Evolutionary conservation across 2,113 vertebrate genomes (phyloP), one percentile per base, ranked within the genome.

Genomic region (Melospiza georgiana): DNA sequence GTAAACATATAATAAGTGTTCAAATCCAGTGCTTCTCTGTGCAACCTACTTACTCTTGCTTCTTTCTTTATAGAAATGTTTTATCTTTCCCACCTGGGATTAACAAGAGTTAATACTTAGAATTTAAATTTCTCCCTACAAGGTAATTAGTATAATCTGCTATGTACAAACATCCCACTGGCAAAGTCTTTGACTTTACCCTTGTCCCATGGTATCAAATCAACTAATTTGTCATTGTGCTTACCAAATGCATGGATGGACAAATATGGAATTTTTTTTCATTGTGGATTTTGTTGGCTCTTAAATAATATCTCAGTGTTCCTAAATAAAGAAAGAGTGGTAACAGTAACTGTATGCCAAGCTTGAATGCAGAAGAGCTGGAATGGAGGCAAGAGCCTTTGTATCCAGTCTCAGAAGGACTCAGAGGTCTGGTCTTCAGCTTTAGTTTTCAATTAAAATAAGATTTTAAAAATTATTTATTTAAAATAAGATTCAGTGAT

Each of bases 91-190:
- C 81, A 87, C 73, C 28, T 93, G 80, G 83, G 82, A 90, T 89
- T 94, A 94, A 83, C 87, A 94, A 76, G 87, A 95, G 75, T 95
- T 96, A 96, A 96, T 84, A 93, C 44, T 74, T 77, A 72, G 85
- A 95, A 69, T 94, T 91, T 91, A 74, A 91, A 90, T 94, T 96
- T 97, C 79, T 69, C 48, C 52, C 49, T 87, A 88, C 33, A 49
- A 92, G 90, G 87, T 96, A 95, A 97, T 97, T 96, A 94, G 87
- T 93, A 54, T 91, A 95, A 96, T 90, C 92, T 94, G 61, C 90
- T 95, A 68, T 92, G 61, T 93, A 93, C 61, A 74, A 96, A 94
- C 89, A 88, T 79, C 74, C 78, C 41, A 33, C 69, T 96, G 93
- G 87, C 89, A 97, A 97, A 81, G 57, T 72, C 61, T 95, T 89